Evolutionary conservation across 2,113 vertebrate species (phyloP).

Genomic region (Ovis canadensis): DNA sequence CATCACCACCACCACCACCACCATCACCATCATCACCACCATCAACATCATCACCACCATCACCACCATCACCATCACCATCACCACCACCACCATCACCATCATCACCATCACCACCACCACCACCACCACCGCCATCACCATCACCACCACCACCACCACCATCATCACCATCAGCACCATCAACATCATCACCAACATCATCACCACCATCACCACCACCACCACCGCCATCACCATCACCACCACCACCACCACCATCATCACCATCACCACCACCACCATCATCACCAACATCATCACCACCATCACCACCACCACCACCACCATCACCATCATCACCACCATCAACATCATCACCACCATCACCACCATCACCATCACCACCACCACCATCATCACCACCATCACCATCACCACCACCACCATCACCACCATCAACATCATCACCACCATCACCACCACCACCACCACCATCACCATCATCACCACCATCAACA

Average conservation of each 20-base stretch:
- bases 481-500: accelerated
- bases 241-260: accelerated
- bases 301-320: accelerated
- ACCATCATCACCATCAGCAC: accelerated
- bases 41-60: accelerated
- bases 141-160: accelerated
- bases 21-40: accelerated
- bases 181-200: too few relatives aligned
- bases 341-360: accelerated
- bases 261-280: accelerated
- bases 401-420: accelerated
- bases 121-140: accelerated
- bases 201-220: background rate
- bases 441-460: accelerated
- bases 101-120: accelerated
- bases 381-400: too few relatives aligned
- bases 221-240: accelerated
- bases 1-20: accelerated
- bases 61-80: too few relatives aligned
- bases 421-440: accelerated
- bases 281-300: accelerated
- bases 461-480: accelerated
- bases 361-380: accelerated
- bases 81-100: too few relatives aligned
- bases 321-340: accelerated